A percentile compares a stretch with the other conserved stretches of the same genome.
Evolutionary conservation across 2,888 invertebrate genomes (phyloP).

Genomic region (Ichneumoninae sp.): DNA sequence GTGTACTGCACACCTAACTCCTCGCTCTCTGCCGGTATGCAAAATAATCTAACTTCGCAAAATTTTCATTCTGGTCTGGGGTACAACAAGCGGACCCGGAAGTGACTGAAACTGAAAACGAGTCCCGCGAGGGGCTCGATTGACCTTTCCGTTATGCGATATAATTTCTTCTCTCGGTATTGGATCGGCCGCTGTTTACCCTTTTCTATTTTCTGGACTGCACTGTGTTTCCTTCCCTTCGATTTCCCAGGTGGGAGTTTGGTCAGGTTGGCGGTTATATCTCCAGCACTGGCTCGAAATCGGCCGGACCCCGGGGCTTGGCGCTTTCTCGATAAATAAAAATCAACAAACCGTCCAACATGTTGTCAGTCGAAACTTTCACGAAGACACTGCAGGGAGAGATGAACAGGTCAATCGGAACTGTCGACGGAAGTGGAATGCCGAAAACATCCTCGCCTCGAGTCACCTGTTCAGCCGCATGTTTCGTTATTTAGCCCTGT

Average conservation of each 20-base stretch:
- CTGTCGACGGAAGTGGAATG: too few species aligned
- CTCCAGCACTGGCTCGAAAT: neutral
- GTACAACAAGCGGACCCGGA: slow-evolving; percentile 8
- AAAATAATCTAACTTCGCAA: slow-evolving; percentile 62
- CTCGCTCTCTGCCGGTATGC: slow-evolving; percentile 9
- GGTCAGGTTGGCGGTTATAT: neutral
- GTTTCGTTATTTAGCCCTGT: neutral
- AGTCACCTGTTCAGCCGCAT: neutral
- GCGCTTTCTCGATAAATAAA: neutral
- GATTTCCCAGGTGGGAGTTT: neutral
- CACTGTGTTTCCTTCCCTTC: neutral
- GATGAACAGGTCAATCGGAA: neutral
- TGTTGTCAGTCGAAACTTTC: neutral
- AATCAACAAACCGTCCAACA: neutral
- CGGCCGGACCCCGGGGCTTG: too few species aligned
- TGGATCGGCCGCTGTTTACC: neutral
- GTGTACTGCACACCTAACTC: neutral
- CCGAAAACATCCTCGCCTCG: too few species aligned
- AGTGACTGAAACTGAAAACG: slow-evolving; percentile 31
- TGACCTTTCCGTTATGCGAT: neutral
- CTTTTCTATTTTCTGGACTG: neutral
- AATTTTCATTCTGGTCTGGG: slow-evolving; percentile 41
- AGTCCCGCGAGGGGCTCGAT: slow-evolving; percentile 13
- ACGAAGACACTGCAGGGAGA: neutral
- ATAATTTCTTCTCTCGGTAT: neutral